phyloP scores from a whole-genome alignment of 2,888 invertebrate species.

The Acheta domesticus region DNA sequence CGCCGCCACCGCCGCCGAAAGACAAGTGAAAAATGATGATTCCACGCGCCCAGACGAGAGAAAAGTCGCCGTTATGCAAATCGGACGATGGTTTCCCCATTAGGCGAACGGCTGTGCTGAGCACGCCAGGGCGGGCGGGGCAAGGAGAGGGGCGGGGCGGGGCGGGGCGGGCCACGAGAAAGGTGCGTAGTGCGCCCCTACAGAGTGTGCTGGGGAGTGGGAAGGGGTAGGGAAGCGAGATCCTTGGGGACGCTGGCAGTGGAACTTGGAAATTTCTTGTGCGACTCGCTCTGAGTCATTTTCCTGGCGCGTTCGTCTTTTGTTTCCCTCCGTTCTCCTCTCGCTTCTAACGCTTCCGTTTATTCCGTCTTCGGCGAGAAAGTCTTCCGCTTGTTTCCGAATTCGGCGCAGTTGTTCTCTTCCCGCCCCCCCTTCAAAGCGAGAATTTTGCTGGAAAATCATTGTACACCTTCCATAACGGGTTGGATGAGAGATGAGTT shows the following conservation, averaged over 20 bases:
- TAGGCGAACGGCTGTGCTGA: background rate
- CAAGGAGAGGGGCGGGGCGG: background rate
- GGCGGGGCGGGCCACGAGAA: background rate
- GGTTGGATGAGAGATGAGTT: too few species aligned
- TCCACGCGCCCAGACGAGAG: background rate
- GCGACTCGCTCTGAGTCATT: background rate
- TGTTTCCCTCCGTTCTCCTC: background rate
- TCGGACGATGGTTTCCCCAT: slow-evolving; percentile 2
- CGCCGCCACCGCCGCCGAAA: background rate
- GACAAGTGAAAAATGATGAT: slow-evolving; percentile 18
- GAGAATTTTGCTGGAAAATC: too few species aligned
- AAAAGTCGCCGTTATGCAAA: slow-evolving; percentile 18
- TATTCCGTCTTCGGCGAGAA: background rate
- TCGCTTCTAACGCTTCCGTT: background rate
- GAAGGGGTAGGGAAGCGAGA: background rate
- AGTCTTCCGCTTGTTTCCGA: background rate
- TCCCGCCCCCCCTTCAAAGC: too few species aligned
- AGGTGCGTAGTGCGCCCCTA: background rate
- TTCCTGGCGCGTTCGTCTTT: background rate
- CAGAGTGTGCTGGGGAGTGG: background rate
- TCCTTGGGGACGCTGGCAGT: background rate
- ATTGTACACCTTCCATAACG: too few species aligned
- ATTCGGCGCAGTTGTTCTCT: background rate
- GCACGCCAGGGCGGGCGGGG: background rate
- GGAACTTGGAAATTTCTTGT: slow-evolving; percentile 11